Conservation (phyloP, 2,113 vertebrate genomes). For the Malurus elegans region DNA sequence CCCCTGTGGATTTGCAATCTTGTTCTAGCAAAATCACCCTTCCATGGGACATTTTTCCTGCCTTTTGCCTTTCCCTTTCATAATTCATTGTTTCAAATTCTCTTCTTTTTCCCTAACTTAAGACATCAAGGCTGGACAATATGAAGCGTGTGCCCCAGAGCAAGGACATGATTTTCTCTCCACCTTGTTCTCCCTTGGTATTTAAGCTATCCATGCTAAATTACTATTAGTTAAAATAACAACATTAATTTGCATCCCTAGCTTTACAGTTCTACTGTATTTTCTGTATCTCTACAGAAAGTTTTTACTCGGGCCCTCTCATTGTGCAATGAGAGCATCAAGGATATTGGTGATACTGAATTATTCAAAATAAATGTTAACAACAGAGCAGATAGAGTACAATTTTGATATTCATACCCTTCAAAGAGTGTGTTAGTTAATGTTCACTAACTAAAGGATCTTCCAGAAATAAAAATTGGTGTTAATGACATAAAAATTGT, state of each 20-base stretch:
- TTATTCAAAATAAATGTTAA: neutral
- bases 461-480: neutral
- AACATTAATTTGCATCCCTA: neutral
- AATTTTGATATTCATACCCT: neutral
- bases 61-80: constrained; percentile 3
- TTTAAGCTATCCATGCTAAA: neutral
- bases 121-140: constrained; percentile 13
- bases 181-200: neutral
- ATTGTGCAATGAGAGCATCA: neutral
- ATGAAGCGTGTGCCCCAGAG: neutral
- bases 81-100: constrained; percentile 32
- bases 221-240: neutral
- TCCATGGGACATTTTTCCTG: constrained; percentile 41
- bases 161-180: constrained; percentile 27
- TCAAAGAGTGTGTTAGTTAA: neutral
- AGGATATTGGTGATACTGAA: neutral
- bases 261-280: neutral
- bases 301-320: neutral
- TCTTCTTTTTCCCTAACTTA: constrained; percentile 18
- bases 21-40: constrained; percentile 38
- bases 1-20: constrained; percentile 60
- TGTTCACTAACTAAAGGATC: neutral
- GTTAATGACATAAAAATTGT: neutral
- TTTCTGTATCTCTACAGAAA: neutral
- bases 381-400: neutral